Conservation (phyloP, 2,888 invertebrate genomes). For the Apodemia mormo region DNA sequence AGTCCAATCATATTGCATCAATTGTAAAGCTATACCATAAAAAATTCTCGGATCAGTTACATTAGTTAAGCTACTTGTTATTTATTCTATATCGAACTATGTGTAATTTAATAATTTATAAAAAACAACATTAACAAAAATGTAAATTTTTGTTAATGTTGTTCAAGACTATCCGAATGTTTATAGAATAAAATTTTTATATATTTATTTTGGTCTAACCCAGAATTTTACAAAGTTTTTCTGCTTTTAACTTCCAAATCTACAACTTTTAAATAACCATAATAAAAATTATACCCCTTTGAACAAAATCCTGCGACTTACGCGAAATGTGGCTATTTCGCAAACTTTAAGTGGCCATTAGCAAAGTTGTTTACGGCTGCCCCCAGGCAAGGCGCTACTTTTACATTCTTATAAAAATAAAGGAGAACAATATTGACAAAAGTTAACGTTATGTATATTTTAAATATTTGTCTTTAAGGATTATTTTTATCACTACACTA, state of each 20-base stretch:
- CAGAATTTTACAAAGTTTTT: no score
- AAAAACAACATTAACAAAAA: no score
- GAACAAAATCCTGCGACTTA: constrained; percentile 42
- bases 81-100: no score
- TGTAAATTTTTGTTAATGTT: no score
- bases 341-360: constrained; percentile 70
- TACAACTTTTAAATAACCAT: neutral
- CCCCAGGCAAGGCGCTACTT: constrained; percentile 51
- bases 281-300: constrained; percentile 15
- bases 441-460: neutral
- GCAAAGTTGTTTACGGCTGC: constrained; percentile 67
- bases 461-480: neutral
- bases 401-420: constrained; percentile 8
- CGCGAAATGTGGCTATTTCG: constrained; percentile 56
- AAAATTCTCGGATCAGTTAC: no score
- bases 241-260: neutral
- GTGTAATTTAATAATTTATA: no score
- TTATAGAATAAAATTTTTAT: neutral
- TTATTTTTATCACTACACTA: no score
- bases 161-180: no score
- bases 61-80: no score
- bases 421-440: constrained; percentile 1
- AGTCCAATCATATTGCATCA: no score
- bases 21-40: no score
- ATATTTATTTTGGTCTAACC: neutral